Base-by-base conservation (phyloP, 1,140 invertebrate species). In the Trypoxylus dichotomus region DNA sequence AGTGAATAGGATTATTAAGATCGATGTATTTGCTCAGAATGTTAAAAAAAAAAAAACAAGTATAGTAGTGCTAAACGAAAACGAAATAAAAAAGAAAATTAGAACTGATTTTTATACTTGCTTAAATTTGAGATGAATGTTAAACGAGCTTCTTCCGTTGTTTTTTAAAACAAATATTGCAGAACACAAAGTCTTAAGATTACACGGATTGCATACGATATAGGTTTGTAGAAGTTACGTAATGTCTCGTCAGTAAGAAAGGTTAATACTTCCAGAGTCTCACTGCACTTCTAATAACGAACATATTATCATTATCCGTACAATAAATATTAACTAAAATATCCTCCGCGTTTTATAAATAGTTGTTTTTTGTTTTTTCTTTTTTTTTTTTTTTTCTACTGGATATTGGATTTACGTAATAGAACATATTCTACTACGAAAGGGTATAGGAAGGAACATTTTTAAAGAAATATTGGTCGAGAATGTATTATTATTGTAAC, bases 401-500 rank as follows among this genome's bases (percentile, higher is more conserved):
- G 15, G 60, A 68, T 68, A 6, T 24, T n/a, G 47, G 32, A 54
- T 68, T 68, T 68, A 21, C 60, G 60, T 68, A 68, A 68, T 68
- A 68, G 11, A 27, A 29, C 60, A 54, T 54, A 54, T 54, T 54
- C 47, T 54, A 54, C 15, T n/a, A 54, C 8, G 8, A 71, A 24
- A 24, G 11, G 63, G 29, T 29, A 71, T 41, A 74, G 29, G 25
- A 21, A 8, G 41, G 19, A 74, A 74, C n/a, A n/a, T n/a, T n/a
- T 19, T 37, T 1, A 37, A 37, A 74, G 41, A 74, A 41, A 74
- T 74, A 43, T 74, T 74, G 72, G 32, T 74, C 29, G 41, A 37
- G 32, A 74, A 74, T 74, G 72, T 74, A 74, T 74, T 43, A 41
- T 42, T 74, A 41, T 74, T 74, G 41, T 43, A 74, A 41, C 15